Base-by-base conservation (phyloP, 2,113 vertebrate species). In the Opisthocomus hoazin region DNA sequence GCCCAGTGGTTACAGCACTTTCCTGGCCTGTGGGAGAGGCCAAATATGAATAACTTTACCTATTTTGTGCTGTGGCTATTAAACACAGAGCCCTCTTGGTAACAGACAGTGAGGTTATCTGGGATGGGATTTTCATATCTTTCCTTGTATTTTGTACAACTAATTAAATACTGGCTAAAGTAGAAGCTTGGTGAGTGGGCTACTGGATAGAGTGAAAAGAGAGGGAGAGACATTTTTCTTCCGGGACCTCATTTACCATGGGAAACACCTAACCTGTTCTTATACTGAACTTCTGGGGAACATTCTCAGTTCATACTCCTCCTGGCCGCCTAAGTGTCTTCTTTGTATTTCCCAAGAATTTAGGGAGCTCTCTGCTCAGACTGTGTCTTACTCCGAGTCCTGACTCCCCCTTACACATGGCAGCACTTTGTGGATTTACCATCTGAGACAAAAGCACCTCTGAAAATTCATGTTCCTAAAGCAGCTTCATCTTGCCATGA, bases 11-110 rank as follows among this genome's bases (percentile, higher is more conserved):
- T 77, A 5, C 76, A 30, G 92, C 37, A n/a, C 86, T 77, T 70
- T 41, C 79, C 77, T 54, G 76, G 87, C 60, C 87, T 60, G 56
- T 39, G 78, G 93, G 69, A 96, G 89, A 94, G 56, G 86, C 94
- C 91, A 51, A 76, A 48, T 23, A 74, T 82, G 91, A 91, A 76
- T 63, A 48, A 53, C 71, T 81, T 88, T 43, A 74, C 69, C 87
- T 73, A 66, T 8, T 87, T 30, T 4, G 18, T 70, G 70, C 83
- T 41, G 68, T 12, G 89, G 22, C 80, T 84, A 9, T 34, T 46
- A n/a, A 84, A n/a, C 57, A 37, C 58, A 13, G 29, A 80, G 34
- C 5, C 54, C 34, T 77, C 63, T 5, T 70, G 26, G 53, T 37
- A n/a, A 63, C 83, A 90, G 75, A 46, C n/a, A 39, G 14, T 5